A percentile compares a stretch with the other conserved stretches of the same genome.
Evolutionary conservation across 2,797 vertebrate genomes (phyloP).

Genomic region (Poecilia velifera): DNA sequence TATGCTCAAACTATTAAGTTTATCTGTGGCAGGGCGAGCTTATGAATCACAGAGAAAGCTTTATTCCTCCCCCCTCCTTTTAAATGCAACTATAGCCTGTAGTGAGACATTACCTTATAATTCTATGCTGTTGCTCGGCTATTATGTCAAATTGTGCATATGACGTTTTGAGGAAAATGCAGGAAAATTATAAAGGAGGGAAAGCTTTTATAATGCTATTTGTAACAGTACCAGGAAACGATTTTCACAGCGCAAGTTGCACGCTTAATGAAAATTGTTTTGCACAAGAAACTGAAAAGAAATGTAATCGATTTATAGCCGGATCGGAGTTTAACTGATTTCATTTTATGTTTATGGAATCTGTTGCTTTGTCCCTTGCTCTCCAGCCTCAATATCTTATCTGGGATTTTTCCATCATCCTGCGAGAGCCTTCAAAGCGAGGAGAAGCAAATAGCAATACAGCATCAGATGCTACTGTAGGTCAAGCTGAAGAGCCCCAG

Average conservation of each 20-base stretch:
- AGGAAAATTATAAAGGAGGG: conserved; percentile 52
- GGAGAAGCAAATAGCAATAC: conserved; percentile 34
- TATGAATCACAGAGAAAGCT: conserved; percentile 56
- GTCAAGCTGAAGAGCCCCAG: conserved; percentile 43
- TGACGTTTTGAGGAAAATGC: conserved; percentile 65
- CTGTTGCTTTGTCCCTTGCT: conserved; percentile 17
- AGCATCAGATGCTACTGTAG: conserved; percentile 34
- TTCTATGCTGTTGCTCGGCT: conserved; percentile 69
- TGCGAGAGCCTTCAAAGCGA: conserved; percentile 47
- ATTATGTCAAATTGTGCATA: conserved; percentile 75
- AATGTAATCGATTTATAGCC: neutral
- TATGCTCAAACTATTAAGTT: conserved; percentile 82
- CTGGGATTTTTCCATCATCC: conserved; percentile 55
- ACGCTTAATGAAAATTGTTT: neutral
- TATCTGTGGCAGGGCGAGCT: conserved; percentile 53
- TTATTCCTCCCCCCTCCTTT: conserved; percentile 12
- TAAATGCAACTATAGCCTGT: conserved; percentile 63
- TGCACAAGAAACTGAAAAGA: neutral
- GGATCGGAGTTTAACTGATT: neutral
- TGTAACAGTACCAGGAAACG: conserved; percentile 12
- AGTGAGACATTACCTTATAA: conserved; percentile 72
- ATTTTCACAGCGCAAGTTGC: neutral
- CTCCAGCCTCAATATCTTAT: conserved; percentile 48
- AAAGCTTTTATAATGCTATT: conserved; percentile 24
- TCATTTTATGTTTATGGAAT: neutral